Base-by-base conservation (phyloP, 2,888 invertebrate species). In the Melinaea menophilus region DNA sequence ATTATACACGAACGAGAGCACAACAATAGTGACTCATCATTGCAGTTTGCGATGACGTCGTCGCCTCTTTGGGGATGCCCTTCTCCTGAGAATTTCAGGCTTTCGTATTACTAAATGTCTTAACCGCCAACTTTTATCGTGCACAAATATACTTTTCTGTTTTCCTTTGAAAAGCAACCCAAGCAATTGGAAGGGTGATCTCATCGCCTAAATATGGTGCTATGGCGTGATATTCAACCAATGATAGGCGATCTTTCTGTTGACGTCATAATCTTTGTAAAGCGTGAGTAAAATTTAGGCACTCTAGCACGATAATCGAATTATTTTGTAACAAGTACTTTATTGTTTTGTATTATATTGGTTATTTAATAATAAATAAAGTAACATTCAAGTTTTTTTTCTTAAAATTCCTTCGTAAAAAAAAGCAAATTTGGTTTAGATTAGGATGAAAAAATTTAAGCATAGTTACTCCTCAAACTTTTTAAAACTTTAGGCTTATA, bases 1-100 rank as follows among this genome's bases (percentile, higher is more conserved):
- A 80, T 81, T 78, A 79, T 72, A 73, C 76, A 79, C 74, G 73
- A 82, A 77, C 79, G 75, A 78, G 79, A 83, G 75, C 81, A 86
- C 82, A 89, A 89, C 89, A 90, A 81, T 84, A 84, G 82, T 90
- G 90, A 89, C 75, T 87, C 87, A 88, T 86, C 85, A 77, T 74
- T 81, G 80, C 79, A 82, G 76, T 77, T 81, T 79, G 79, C 74
- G 79, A 76, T 86, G 86, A 87, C 86, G 86, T 89, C 77, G 75
- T 75, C 77, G 70, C 79, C 78, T 74, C 79, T 84, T 86, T 82
- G 89, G 90, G 89, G 89, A 89, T 89, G 87, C 89, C 90, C 89
- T 88, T 86, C 85, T 88, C 84, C 76, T 77, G 70, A 82, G 81
- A 85, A 84, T 80, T 84, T 80, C 73, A 75, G 66, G 57, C 64